phyloP scores from a whole-genome alignment of 1,140 invertebrate species.

The Mylabris phalerata region DNA sequence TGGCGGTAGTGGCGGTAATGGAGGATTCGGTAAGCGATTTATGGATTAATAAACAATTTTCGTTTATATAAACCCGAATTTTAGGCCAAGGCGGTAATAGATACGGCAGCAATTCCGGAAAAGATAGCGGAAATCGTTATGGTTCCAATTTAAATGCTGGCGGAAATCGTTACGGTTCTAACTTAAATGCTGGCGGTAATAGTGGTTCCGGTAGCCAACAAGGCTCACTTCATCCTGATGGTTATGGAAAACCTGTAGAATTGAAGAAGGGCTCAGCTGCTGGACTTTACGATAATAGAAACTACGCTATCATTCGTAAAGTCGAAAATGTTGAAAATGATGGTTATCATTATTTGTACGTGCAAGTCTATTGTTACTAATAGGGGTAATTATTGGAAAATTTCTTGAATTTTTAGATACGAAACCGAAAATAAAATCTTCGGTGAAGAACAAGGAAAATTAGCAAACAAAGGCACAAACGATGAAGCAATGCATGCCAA shows the following conservation, averaged over 20 bases:
- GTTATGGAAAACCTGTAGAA: not conserved
- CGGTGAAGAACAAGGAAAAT: slow-evolving; percentile 32
- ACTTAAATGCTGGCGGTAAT: not conserved
- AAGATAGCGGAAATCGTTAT: not conserved
- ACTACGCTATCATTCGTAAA: slow-evolving; percentile 19
- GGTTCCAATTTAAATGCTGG: not conserved
- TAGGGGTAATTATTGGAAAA: not conserved
- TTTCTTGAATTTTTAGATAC: not conserved
- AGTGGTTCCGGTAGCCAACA: not conserved
- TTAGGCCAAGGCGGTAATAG: not conserved
- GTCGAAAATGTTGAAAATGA: slow-evolving; percentile 17
- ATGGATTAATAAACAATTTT: not conserved
- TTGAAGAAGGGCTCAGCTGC: slow-evolving; percentile 1
- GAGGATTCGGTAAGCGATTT: not conserved
- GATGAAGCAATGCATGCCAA: slow-evolving; percentile 24
- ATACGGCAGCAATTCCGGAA: not conserved
- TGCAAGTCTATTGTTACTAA: not conserved
- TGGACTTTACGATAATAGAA: slow-evolving; percentile 19
- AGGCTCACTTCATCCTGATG: not conserved
- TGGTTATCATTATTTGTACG: slow-evolving; percentile 22
- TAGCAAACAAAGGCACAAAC: slow-evolving; percentile 43
- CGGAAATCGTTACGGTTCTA: not conserved
- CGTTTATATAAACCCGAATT: not conserved
- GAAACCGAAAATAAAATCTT: slow-evolving; percentile 28
- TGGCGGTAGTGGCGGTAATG: slow-evolving; percentile 3